phyloP scores from a whole-genome alignment of 1,140 invertebrate species.

The Drosophila mojavensis region DNA sequence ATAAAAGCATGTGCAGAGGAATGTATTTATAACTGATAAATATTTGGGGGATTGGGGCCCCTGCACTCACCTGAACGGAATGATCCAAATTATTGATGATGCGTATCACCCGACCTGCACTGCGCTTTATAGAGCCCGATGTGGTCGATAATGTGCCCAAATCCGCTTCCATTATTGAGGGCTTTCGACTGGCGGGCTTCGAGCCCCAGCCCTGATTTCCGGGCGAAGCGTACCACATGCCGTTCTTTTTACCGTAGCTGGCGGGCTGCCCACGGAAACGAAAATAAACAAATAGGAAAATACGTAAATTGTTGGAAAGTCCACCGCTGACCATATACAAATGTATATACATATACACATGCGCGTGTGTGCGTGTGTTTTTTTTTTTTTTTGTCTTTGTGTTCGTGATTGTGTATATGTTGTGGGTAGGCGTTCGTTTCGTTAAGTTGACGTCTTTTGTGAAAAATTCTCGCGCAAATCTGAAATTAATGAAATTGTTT shows the following conservation, averaged over 20 bases:
- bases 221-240: slow-evolving; percentile 91
- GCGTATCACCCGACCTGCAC: slow-evolving; percentile 93
- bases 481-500: slow-evolving; percentile 83
- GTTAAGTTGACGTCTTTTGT: slow-evolving; percentile 48
- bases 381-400: not conserved
- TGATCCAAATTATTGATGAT: slow-evolving; percentile 97
- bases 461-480: slow-evolving; percentile 72
- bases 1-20: slow-evolving; percentile 35
- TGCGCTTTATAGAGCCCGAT: slow-evolving; percentile 89
- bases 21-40: not conserved
- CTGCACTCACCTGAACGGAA: slow-evolving; percentile 90
- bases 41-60: not conserved
- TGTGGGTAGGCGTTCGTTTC: slow-evolving; percentile 35
- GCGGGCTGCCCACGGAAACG: slow-evolving; percentile 86
- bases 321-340: slow-evolving; percentile 36
- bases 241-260: slow-evolving; percentile 94
- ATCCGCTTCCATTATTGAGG: slow-evolving; percentile 90
- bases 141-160: slow-evolving; percentile 87
- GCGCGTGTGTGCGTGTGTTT: slow-evolving; percentile 20
- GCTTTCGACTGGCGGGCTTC: slow-evolving; percentile 87
- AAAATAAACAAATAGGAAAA: slow-evolving; percentile 71
- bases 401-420: not conserved
- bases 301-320: slow-evolving; percentile 60
- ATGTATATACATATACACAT: slow-evolving; percentile 4
- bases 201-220: slow-evolving; percentile 85